A percentile compares a stretch with the other conserved stretches of the same genome.
Evolutionary conservation across 1,140 invertebrate species (phyloP).

Genomic region (Drosophila pseudoobscura): DNA sequence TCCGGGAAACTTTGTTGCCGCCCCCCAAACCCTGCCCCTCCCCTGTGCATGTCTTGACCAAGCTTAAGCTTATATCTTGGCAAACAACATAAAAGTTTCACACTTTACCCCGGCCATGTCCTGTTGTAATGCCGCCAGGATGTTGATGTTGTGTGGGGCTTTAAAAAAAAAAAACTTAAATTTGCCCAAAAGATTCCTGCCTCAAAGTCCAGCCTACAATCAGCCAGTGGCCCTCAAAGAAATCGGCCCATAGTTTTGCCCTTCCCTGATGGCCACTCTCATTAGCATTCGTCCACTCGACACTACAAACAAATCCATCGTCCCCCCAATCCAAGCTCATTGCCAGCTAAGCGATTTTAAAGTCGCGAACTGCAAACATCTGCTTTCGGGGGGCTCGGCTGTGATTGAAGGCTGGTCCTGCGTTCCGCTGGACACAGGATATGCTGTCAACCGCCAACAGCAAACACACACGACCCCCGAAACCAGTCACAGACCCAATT

Average conservation of each 20-base stretch:
- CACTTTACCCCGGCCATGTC: constrained; percentile 47
- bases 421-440: constrained; percentile 9
- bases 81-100: constrained; percentile 74
- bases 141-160: constrained; percentile 28
- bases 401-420: constrained; percentile 68
- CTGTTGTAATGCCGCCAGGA: constrained; percentile 24
- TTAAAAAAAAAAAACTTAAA: constrained; percentile 28
- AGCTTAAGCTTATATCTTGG: constrained; percentile 70
- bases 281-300: constrained; percentile 49
- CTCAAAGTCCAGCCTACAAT: no score
- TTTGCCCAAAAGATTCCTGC: neutral
- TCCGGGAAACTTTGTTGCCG: constrained; percentile 31
- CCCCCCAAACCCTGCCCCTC: neutral
- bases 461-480: constrained; percentile 57
- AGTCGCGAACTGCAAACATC: constrained; percentile 43
- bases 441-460: constrained; percentile 60
- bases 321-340: constrained; percentile 4
- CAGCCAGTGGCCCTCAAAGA: no score
- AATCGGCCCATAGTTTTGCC: neutral
- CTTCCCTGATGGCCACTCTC: constrained; percentile 24
- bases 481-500: constrained; percentile 17
- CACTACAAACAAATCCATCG: constrained; percentile 35
- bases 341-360: constrained; percentile 62
- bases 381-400: constrained; percentile 18
- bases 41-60: constrained; percentile 30